Evolutionary conservation across 2,113 vertebrate species (phyloP).

Genomic region (Gadus chalcogrammus): DNA sequence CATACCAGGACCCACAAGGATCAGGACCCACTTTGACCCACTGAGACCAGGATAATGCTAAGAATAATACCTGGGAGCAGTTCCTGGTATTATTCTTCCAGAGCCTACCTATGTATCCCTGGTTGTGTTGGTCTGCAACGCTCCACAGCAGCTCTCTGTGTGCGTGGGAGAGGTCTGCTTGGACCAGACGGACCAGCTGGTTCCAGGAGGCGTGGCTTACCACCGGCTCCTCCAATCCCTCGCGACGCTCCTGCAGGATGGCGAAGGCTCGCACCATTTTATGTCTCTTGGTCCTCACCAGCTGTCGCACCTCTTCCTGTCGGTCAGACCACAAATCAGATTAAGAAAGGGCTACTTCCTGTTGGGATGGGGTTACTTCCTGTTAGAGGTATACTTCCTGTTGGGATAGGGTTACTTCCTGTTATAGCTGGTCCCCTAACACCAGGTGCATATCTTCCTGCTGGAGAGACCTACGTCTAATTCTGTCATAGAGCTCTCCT

Average conservation of each 20-base stretch:
- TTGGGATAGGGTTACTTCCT: no score
- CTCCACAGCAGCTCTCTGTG: conserved; percentile 84
- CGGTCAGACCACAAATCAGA: not conserved
- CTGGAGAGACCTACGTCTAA: no score
- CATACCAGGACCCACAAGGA: no score
- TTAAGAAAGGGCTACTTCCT: no score
- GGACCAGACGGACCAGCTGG: conserved; percentile 76
- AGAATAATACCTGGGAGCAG: no score
- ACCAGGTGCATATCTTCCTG: conserved; percentile 90
- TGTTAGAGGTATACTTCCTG: no score
- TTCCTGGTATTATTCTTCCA: no score
- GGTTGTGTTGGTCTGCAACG: conserved; percentile 77
- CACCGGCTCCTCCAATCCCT: conserved; percentile 64
- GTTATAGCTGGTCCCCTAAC: not conserved
- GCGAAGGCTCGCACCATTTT: conserved; percentile 89
- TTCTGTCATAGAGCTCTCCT: no score
- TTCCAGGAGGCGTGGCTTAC: conserved; percentile 81
- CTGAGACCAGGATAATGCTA: no score
- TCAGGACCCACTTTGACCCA: no score
- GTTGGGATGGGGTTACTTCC: no score
- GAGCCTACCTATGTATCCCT: conserved; percentile 79
- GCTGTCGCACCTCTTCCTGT: conserved; percentile 88
- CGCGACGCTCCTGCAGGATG: conserved; percentile 78
- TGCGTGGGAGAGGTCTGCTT: conserved; percentile 76
- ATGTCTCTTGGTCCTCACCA: conserved; percentile 84